A percentile compares a stretch with the other conserved stretches of the same genome.
phyloP scores from a whole-genome alignment of 2,888 invertebrate species.

The Apodemia duryi region DNA sequence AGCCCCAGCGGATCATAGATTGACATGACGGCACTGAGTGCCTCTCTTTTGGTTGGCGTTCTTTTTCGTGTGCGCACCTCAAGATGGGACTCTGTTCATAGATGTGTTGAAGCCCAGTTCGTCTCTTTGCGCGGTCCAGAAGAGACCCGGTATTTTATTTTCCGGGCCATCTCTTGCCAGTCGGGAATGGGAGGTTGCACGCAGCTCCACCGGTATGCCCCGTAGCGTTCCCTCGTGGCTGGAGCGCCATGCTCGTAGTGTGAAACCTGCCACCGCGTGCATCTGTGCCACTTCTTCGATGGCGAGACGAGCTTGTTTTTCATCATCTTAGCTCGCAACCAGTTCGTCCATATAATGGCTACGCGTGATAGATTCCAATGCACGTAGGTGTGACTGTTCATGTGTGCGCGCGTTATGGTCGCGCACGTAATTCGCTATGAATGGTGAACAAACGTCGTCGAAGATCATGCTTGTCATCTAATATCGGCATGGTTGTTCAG shows the following conservation, averaged over 20 bases:
- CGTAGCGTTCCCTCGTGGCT: neutral
- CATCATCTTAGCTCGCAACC: constrained; percentile 33
- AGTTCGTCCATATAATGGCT: constrained; percentile 34
- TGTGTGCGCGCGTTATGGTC: constrained; percentile 22
- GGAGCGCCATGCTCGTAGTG: neutral
- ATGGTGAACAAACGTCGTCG: constrained; percentile 25
- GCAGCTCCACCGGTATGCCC: neutral
- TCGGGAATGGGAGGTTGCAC: neutral
- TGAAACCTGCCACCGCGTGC: constrained; percentile 28
- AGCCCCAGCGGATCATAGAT: constrained; percentile 37
- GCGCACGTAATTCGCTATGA: constrained; percentile 22
- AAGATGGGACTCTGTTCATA: neutral
- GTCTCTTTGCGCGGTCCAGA: neutral
- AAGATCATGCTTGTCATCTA: constrained; percentile 25
- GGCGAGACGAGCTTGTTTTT: constrained; percentile 28
- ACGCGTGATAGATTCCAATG: neutral
- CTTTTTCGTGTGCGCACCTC: neutral
- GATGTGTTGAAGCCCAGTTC: constrained; percentile 1
- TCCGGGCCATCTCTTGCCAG: constrained; percentile 3
- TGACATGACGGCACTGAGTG: constrained; percentile 33
- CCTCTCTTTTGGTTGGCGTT: constrained; percentile 22
- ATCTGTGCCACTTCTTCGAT: constrained; percentile 24
- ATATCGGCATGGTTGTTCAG: constrained; percentile 5
- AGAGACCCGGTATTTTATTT: constrained; percentile 4
- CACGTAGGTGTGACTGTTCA: constrained; percentile 9